Evolutionary conservation across 2,113 vertebrate genomes (phyloP).

Genomic region (Australoheros scitulus): DNA sequence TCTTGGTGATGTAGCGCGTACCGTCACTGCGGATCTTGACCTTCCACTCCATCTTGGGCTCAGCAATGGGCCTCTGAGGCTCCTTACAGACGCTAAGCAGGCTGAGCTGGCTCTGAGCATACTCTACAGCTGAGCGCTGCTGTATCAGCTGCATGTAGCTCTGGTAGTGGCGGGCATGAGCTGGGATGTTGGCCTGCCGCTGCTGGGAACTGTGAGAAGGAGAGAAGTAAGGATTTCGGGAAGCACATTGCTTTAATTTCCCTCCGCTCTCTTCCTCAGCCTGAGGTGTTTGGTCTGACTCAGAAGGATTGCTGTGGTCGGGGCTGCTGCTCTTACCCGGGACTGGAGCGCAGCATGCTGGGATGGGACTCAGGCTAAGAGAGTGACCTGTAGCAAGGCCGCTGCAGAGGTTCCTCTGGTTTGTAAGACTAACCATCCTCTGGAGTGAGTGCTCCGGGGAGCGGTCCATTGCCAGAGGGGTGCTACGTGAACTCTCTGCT

Average conservation of each 20-base stretch:
- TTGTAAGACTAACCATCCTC: constrained; percentile 89
- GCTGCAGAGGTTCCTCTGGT: constrained; percentile 90
- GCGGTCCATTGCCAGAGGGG: constrained; percentile 87
- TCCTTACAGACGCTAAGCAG: constrained; percentile 89
- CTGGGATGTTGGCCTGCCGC: constrained; percentile 86
- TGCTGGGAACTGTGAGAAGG: constrained; percentile 89
- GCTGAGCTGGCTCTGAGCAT: constrained; percentile 93
- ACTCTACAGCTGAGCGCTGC: constrained; percentile 94
- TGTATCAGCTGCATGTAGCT: constrained; percentile 98
- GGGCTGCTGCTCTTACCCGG: constrained; percentile 77
- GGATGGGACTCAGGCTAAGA: constrained; percentile 62
- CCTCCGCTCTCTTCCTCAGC: constrained; percentile 74
- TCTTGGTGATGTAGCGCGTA: constrained; percentile 94
- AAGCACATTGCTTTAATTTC: constrained; percentile 61
- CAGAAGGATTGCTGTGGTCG: constrained; percentile 77
- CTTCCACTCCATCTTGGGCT: constrained; percentile 98
- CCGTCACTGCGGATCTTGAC: constrained; percentile 96
- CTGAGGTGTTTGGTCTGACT: constrained; percentile 72
- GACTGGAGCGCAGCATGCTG: constrained; percentile 71
- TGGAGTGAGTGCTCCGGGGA: constrained; percentile 93
- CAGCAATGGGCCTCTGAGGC: constrained; percentile 74
- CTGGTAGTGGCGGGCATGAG: constrained; percentile 93
- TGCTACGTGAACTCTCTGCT: constrained; percentile 93
- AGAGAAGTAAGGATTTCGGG: constrained; percentile 87
- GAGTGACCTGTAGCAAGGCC: constrained; percentile 66